Evolutionary conservation across 2,888 invertebrate species (phyloP).

Genomic region (Napeogenes inachia): DNA sequence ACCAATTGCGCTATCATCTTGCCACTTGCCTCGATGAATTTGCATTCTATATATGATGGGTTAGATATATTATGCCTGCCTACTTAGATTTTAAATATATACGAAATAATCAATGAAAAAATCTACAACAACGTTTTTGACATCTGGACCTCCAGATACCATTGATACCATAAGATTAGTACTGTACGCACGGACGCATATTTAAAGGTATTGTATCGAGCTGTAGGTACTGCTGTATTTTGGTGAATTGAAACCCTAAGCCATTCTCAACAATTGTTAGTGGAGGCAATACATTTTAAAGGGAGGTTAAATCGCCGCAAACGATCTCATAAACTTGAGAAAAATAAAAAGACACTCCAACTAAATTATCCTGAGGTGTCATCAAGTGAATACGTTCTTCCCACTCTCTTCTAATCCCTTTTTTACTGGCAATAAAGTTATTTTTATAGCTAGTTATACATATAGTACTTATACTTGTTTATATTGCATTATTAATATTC

Average conservation of each 20-base stretch:
- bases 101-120: too few relatives aligned
- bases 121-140: too few relatives aligned
- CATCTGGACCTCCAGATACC: too few relatives aligned
- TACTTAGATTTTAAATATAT: too few relatives aligned
- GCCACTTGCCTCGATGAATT: too few relatives aligned
- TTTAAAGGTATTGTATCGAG: slow-evolving; percentile 1
- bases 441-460: slow-evolving; percentile 20
- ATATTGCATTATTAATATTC: too few relatives aligned
- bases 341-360: slow-evolving; percentile 53
- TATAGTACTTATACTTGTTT: too few relatives aligned
- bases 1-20: too few relatives aligned
- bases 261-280: slow-evolving; percentile 46
- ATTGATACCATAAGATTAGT: background rate
- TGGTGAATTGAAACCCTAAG: slow-evolving; percentile 12
- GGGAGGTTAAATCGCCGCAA: slow-evolving; percentile 44
- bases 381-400: slow-evolving; percentile 30
- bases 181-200: background rate
- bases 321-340: slow-evolving; percentile 52
- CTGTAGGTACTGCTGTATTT: background rate
- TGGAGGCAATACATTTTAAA: slow-evolving; percentile 47
- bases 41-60: too few relatives aligned
- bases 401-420: slow-evolving; percentile 17
- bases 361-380: slow-evolving; percentile 49
- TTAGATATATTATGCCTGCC: too few relatives aligned
- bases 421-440: slow-evolving; percentile 32